Conservation (phyloP, 2,797 vertebrate species). For the Rhinella marina region DNA sequence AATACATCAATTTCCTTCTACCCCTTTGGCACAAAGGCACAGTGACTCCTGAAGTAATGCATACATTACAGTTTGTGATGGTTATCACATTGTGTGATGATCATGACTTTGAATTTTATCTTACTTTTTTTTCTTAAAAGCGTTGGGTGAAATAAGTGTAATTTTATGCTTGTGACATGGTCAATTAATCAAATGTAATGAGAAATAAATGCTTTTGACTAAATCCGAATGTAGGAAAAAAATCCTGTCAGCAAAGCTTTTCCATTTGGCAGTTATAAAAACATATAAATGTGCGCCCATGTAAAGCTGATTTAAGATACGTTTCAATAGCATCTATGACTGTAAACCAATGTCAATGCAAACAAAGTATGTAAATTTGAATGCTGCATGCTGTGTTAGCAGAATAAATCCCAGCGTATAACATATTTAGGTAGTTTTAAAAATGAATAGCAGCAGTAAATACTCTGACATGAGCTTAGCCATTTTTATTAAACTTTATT, state of each 20-base stretch:
- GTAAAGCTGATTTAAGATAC: conserved; percentile 59
- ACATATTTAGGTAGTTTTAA: conserved; percentile 57
- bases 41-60: conserved; percentile 49
- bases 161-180: conserved; percentile 60
- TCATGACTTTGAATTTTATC: conserved; percentile 60
- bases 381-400: conserved; percentile 55
- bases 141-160: conserved; percentile 54
- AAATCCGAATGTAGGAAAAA: conserved; percentile 48
- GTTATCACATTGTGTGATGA: conserved; percentile 52
- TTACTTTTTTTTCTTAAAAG: conserved; percentile 51
- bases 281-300: conserved; percentile 51
- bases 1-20: not conserved
- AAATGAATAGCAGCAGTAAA: conserved; percentile 56
- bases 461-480: conserved; percentile 43
- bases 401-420: conserved; percentile 53
- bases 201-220: conserved; percentile 60
- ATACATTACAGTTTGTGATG: conserved; percentile 38
- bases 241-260: conserved; percentile 55
- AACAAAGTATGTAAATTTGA: conserved; percentile 57
- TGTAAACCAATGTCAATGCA: conserved; percentile 58
- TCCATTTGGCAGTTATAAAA: conserved; percentile 58
- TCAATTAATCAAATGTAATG: conserved; percentile 64
- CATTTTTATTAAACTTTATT: conserved; percentile 60
- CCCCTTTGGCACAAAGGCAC: conserved; percentile 6
- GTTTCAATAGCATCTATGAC: conserved; percentile 59